Conservation (phyloP, 2,797 vertebrate species). For the Echeneis naucrates region DNA sequence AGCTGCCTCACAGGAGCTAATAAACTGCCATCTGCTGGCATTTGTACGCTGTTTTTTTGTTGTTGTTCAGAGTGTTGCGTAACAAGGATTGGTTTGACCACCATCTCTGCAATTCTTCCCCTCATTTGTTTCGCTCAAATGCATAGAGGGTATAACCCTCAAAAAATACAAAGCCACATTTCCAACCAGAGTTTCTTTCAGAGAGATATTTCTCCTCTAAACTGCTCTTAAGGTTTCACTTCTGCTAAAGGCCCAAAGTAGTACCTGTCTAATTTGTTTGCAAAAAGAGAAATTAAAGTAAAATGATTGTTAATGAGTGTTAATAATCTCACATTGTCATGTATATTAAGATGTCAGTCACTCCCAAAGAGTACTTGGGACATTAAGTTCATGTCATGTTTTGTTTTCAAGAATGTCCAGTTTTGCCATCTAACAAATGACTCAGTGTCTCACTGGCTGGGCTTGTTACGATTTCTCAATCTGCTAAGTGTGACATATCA, state of each 20-base stretch:
- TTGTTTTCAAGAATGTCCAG: not conserved
- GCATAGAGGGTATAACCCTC: no score
- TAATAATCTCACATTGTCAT: no score
- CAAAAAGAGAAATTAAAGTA: no score
- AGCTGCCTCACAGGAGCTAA: slow-evolving; percentile 13
- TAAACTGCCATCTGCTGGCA: slow-evolving; percentile 26
- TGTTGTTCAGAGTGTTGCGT: no score
- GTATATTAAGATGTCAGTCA: no score
- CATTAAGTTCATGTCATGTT: not conserved
- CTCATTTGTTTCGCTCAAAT: no score
- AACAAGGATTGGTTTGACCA: no score
- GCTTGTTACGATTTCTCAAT: not conserved
- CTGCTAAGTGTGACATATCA: not conserved
- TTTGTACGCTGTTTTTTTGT: not conserved
- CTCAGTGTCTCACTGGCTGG: not conserved
- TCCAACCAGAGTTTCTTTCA: no score
- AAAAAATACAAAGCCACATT: no score
- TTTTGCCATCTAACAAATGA: not conserved
- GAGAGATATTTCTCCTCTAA: not conserved
- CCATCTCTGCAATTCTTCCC: no score
- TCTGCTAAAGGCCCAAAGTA: not conserved
- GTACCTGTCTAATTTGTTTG: no score
- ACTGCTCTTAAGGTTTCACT: not conserved
- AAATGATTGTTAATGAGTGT: no score
- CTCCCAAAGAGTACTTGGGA: not conserved